Base-by-base conservation (phyloP, 2,888 invertebrate species). In the Athalia rosae region DNA sequence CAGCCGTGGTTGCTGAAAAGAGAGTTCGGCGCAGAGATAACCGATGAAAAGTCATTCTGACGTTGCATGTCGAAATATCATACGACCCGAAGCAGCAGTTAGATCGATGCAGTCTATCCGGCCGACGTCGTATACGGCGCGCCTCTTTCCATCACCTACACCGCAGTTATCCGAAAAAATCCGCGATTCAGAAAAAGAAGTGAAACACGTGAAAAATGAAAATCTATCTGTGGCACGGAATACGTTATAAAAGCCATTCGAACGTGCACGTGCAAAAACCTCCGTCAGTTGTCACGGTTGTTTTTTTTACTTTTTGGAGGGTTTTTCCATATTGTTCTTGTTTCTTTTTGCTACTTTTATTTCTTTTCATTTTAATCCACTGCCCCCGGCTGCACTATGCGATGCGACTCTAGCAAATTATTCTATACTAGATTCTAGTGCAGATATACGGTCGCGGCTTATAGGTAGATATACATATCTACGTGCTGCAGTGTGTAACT, bases 11-110 rank as follows among this genome's bases (percentile, higher is more conserved):
- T 58, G 41, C n/a, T 45, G 71, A 58, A 71, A 58, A 71, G 11
- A 28, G 28, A 58, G 58, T 58, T 13, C 56, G 71, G 6, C 71
- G 43, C 2, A 58, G 56, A 71, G 58, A 45, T 71, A 71, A 71
- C 71, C 56, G 71, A 58, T 71, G 71, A 41, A 58, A 71, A 71
- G 58, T 71, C 71, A 58, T 58, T 71, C 56, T 43, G 71, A 45
- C 71, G 71, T 71, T 58, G n/a, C 56, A 56, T 45, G 56, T 45
- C 28, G 28, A 58, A 71, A 71, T 71, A 58, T 58, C 56, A 43
- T 58, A 28, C 43, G 13, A 71, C 58, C 28, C 13, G 58, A 58
- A 58, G 71, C 28, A 28, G 28, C 13, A 58, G 71, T 71, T 43
- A 15, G 71, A 71, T 56, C 56, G 43, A 58, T 43, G 45, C 13